These are phyloP conservation scores for Melanitta fusca DNA, from an alignment of 2,797 vertebrate species.

Conservation along the genomic window DNA sequence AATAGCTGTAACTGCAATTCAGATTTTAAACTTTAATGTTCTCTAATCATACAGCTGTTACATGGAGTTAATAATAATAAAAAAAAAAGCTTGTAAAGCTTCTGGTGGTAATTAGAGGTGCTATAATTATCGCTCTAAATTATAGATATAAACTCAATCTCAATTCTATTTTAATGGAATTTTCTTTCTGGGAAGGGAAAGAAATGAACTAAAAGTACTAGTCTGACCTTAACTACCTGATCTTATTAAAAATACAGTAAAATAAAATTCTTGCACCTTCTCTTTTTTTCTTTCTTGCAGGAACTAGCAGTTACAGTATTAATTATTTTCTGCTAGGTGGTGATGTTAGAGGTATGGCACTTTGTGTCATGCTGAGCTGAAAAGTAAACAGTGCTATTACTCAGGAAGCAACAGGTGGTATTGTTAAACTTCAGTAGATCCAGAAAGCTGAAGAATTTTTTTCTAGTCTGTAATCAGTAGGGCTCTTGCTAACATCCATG, in stretches of 20 bases:
- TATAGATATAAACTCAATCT: not conserved
- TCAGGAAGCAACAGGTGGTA: not conserved
- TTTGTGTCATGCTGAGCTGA: not conserved
- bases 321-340: not conserved
- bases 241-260: not conserved
- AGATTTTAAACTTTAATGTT: not conserved
- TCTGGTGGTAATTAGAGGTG: constrained; percentile 27
- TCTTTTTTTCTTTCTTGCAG: not conserved
- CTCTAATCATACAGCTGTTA: not conserved
- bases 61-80: not conserved
- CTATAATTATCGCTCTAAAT: constrained; percentile 34
- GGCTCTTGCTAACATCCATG: rapidly evolving
- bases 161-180: not conserved
- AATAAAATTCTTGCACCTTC: not conserved
- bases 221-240: not conserved
- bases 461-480: not conserved
- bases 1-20: not conserved
- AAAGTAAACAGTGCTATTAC: not conserved
- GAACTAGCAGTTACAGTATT: not conserved
- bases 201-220: not conserved
- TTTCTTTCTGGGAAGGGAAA: not conserved
- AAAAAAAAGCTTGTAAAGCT: constrained; percentile 11
- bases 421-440: not conserved
- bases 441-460: not conserved
- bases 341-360: not conserved